Conservation (phyloP, 1,140 invertebrate species). For the Drosophila asahinai region DNA sequence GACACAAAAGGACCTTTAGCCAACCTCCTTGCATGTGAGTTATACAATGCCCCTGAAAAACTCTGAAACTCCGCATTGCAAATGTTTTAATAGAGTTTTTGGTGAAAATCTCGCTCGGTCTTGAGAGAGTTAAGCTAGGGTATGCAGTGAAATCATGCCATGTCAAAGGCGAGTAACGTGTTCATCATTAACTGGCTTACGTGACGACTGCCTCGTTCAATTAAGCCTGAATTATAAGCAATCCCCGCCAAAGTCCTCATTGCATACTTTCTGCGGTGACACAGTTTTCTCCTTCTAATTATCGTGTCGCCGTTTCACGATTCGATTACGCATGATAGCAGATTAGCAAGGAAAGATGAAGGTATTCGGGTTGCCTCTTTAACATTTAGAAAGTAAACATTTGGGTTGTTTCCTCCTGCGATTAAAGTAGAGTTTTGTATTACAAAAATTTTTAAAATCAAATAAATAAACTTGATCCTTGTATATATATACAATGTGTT, state of each 20-base stretch:
- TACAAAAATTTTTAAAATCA: background rate
- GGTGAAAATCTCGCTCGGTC: conserved; percentile 31
- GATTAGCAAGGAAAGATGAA: conserved; percentile 4
- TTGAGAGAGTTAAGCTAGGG: conserved; percentile 3
- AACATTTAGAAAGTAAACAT: background rate
- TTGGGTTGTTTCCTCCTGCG: background rate
- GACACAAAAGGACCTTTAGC: conserved; percentile 47
- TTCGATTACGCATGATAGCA: conserved; percentile 24
- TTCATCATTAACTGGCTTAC: conserved; percentile 78
- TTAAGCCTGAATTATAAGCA: conserved; percentile 77
- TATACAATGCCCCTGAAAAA: conserved; percentile 14
- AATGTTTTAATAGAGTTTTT: conserved; percentile 62
- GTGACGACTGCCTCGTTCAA: conserved; percentile 65
- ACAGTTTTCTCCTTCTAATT: conserved; percentile 65
- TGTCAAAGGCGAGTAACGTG: conserved; percentile 73
- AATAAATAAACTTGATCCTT: too few relatives aligned
- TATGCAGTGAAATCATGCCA: conserved; percentile 41
- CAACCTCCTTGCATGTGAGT: conserved; percentile 20
- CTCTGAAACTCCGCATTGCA: conserved; percentile 6
- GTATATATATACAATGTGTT: too few relatives aligned
- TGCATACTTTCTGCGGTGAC: conserved; percentile 56
- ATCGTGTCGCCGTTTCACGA: conserved; percentile 33
- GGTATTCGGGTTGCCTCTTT: background rate
- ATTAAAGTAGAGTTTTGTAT: background rate
- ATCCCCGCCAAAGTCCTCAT: conserved; percentile 9